phyloP scores from a whole-genome alignment of 1,140 invertebrate species.

The Monochamus saltuarius region DNA sequence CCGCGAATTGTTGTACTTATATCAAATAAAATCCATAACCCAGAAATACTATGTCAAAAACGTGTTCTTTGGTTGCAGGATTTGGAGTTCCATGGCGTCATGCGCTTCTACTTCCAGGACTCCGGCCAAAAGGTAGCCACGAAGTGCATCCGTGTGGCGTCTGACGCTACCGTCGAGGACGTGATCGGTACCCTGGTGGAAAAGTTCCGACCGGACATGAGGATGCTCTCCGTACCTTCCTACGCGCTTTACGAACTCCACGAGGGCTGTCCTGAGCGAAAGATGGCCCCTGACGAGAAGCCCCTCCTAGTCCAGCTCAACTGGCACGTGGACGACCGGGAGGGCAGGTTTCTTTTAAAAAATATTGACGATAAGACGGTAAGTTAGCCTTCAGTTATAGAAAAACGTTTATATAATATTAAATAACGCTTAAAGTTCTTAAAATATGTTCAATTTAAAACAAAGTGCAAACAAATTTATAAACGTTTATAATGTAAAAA shows the following conservation, averaged over 20 bases:
- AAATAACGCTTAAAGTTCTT: no score
- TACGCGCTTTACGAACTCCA: constrained; percentile 98
- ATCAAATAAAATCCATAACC: not conserved
- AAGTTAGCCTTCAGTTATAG: constrained; percentile 40
- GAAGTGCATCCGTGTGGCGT: constrained; percentile 97
- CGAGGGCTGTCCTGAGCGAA: constrained; percentile 92
- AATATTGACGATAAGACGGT: constrained; percentile 81
- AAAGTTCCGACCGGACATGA: constrained; percentile 99
- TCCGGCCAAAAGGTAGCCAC: constrained; percentile 97
- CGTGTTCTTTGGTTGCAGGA: constrained; percentile 67
- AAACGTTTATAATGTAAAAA: no score
- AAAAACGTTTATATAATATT: no score
- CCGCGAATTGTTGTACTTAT: not conserved
- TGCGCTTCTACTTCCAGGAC: constrained; percentile 99
- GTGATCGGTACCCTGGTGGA: constrained; percentile 96
- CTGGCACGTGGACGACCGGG: constrained; percentile 97
- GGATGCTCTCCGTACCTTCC: constrained; percentile 93
- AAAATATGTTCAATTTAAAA: no score
- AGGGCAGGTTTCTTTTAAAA: constrained; percentile 93
- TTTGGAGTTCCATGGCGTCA: constrained; percentile 98
- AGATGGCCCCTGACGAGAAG: constrained; percentile 86
- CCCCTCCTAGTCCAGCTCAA: constrained; percentile 97
- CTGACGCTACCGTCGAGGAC: constrained; percentile 89
- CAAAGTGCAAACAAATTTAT: no score
- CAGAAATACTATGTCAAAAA: not conserved